These are phyloP conservation scores for Epizoanthus rinbou DNA, from an alignment of 92 coral and sea anemone species.

Conservation along the genomic window DNA sequence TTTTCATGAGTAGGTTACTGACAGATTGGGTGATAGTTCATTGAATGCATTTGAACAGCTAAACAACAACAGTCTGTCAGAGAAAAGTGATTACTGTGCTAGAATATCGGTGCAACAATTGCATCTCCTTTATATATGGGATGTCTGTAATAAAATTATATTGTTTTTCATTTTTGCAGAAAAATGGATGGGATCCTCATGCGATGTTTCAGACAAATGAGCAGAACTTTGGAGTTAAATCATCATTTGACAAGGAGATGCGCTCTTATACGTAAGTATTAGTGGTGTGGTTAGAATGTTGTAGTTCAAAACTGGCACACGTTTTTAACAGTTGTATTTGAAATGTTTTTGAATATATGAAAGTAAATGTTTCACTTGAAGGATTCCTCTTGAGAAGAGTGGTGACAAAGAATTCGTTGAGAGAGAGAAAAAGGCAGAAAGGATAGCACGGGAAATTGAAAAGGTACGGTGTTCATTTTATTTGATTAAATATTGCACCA, in stretches of 20 bases:
- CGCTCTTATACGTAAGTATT: slow-evolving; percentile 15
- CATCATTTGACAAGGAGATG: slow-evolving; percentile 22
- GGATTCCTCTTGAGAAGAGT: slow-evolving; percentile 35
- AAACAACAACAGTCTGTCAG: too few species aligned
- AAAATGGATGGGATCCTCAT: slow-evolving; percentile 42
- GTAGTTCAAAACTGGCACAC: not conserved
- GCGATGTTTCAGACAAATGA: slow-evolving; percentile 24
- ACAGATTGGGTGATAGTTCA: too few species aligned
- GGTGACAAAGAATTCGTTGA: slow-evolving; percentile 21
- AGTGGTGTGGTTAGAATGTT: not conserved
- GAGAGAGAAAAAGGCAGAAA: slow-evolving; percentile 18
- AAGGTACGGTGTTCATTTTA: not conserved
- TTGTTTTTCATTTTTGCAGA: not conserved
- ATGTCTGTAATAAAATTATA: too few species aligned
- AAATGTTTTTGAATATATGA: not conserved
- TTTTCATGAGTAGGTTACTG: too few species aligned
- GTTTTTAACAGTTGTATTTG: not conserved
- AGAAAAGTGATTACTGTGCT: too few species aligned
- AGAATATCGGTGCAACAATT: too few species aligned
- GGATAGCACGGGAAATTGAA: slow-evolving; percentile 36
- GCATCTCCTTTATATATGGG: too few species aligned
- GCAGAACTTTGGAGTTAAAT: slow-evolving; percentile 12
- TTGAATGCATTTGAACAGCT: too few species aligned
- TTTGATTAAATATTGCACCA: too few species aligned
- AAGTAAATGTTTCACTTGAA: not conserved